Evolutionary conservation across 2,797 vertebrate species (phyloP), one percentile per base, ranked within the genome.

Genomic region (Tenualosa ilisha): DNA sequence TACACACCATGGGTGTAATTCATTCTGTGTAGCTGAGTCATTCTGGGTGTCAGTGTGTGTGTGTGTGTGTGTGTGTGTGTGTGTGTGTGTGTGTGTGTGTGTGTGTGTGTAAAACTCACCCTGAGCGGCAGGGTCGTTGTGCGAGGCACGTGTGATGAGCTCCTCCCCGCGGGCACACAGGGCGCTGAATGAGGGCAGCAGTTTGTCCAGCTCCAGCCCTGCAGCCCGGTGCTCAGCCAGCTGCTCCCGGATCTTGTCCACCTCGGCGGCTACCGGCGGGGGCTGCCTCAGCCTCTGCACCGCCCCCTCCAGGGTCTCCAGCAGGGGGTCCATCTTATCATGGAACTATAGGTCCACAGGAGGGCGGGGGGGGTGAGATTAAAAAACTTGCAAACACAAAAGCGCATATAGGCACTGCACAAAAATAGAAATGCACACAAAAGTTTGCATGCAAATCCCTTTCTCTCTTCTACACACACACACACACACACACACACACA

Each of bases 221-320:
- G 97, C 94, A 0, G 94, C 95, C 24, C 98, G 97, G 88, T 99
- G 99, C 81, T 99, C 98, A 0, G 94, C 94, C 93, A 99, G 96
- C 93, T 99, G 98, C 92, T 99, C 98, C 65, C 98, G 94, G 94
- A 99, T 99, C 94, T 99, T 99, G 1, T 99, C 98, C 8, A 99
- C 98, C 94, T 99, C 98, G 0, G 98, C 98, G 0, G 98, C 98
- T 91, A 99, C 98, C 0, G 97, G 95, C 0, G 98, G 98, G 0
- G 98, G 97, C 95, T 96, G 92, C 3, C 96, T 95, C 85, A 99
- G 93, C 53, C 98, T 96, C 92, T 97, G 96, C 0, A 97, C 97
- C 8, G 99, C 97, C 54, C 89, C 94, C 93, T 97, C 98, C 92
- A 99, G 93, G 0, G 97, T 97, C 94, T 99, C 98, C 96, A 99